Percentiles rank a stretch among this genome's conserved stretches.
phyloP scores from a whole-genome alignment of 2,113 vertebrate species.

The rat (Rattus norvegicus) region GRCr8 NC_086019.1:170711001-170711500 shows the following conservation, averaged over 20 bases:
- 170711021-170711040: neutral
- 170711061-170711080: neutral
- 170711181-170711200: neutral
- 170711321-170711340: too few species aligned
- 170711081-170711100: constrained; percentile 60
- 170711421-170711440: too few species aligned
- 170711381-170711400: too few species aligned
- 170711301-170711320: too few species aligned
- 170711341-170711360: too few species aligned
- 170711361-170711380: too few species aligned
- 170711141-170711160: constrained; percentile 22
- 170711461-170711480: too few species aligned
- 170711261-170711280: neutral
- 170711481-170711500: too few species aligned
- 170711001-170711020: neutral
- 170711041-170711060: neutral
- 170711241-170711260: neutral
- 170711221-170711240: neutral
- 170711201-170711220: neutral
- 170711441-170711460: too few species aligned
- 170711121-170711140: neutral
- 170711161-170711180: neutral
- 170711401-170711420: too few species aligned
- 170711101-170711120: neutral
- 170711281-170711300: neutral